These are phyloP conservation scores for Metellina segmentata DNA, from an alignment of 2,888 invertebrate genomes.

Conservation along the genomic window DNA sequence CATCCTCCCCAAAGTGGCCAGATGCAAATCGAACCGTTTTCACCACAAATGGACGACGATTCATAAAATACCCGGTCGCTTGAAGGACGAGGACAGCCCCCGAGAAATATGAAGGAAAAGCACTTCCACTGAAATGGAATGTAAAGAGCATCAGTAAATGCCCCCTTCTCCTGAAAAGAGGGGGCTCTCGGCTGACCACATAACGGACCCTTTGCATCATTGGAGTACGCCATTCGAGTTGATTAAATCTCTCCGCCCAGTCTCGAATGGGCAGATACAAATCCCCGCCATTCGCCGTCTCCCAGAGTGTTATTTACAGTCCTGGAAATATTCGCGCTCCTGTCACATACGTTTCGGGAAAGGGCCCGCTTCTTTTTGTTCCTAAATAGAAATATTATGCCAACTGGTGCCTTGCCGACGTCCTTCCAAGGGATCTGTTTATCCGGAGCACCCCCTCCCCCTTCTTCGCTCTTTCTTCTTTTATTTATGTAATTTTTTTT, in stretches of 20 bases:
- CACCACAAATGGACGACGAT: constrained; percentile 54
- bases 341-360: constrained; percentile 72
- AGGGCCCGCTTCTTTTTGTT: constrained; percentile 67
- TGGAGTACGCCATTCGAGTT: constrained; percentile 64
- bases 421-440: constrained; percentile 50
- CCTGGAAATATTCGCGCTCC: constrained; percentile 64
- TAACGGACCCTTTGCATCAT: constrained; percentile 72
- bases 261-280: constrained; percentile 46
- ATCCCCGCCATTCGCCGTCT: constrained; percentile 19
- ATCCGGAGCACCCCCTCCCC: constrained; percentile 5
- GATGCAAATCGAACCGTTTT: neutral
- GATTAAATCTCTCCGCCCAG: constrained; percentile 65
- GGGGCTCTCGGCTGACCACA: constrained; percentile 58
- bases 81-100: constrained; percentile 28
- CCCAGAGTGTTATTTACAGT: constrained; percentile 69
- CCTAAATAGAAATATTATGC: constrained; percentile 76
- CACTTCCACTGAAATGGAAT: constrained; percentile 46
- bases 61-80: constrained; percentile 31
- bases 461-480: constrained; percentile 7
- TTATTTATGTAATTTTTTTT: constrained; percentile 17
- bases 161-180: constrained; percentile 21
- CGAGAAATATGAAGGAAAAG: constrained; percentile 57
- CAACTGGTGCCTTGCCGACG: constrained; percentile 69
- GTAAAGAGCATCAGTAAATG: constrained; percentile 50
- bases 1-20: neutral